phyloP scores from a whole-genome alignment of 2,888 invertebrate species.

The Papilio gigon region DNA sequence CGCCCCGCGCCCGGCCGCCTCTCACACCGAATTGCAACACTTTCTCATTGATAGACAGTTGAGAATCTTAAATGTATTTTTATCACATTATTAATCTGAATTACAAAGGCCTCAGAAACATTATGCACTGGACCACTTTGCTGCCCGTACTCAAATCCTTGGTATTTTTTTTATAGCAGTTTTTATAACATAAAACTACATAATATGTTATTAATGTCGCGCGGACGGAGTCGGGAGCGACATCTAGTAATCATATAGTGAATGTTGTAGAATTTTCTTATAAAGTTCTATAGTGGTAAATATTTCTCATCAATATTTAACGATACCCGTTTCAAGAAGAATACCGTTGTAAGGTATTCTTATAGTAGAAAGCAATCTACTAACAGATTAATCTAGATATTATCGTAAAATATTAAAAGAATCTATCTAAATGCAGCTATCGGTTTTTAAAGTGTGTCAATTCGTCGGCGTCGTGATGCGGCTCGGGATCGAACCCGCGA shows the following conservation, averaged over 20 bases:
- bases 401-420: neutral
- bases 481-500: constrained; percentile 58
- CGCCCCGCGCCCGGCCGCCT: constrained; percentile 53
- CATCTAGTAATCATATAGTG: too few relatives aligned
- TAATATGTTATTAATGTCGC: too few relatives aligned
- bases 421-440: neutral
- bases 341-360: too few relatives aligned
- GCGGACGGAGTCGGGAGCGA: too few relatives aligned
- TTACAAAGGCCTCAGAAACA: neutral
- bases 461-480: constrained; percentile 43
- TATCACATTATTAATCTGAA: too few relatives aligned
- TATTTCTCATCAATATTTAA: too few relatives aligned
- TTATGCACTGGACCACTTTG: neutral
- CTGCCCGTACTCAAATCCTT: neutral
- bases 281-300: too few relatives aligned
- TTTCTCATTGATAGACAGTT: constrained; percentile 1
- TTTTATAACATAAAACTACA: too few relatives aligned
- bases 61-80: neutral
- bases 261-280: too few relatives aligned
- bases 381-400: neutral
- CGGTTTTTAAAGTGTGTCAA: constrained; percentile 33
- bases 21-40: constrained; percentile 25
- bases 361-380: neutral
- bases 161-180: too few relatives aligned
- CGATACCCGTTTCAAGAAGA: neutral